Evolutionary conservation across 2,888 invertebrate genomes (phyloP).

Genomic region (Amphipoea oculea): DNA sequence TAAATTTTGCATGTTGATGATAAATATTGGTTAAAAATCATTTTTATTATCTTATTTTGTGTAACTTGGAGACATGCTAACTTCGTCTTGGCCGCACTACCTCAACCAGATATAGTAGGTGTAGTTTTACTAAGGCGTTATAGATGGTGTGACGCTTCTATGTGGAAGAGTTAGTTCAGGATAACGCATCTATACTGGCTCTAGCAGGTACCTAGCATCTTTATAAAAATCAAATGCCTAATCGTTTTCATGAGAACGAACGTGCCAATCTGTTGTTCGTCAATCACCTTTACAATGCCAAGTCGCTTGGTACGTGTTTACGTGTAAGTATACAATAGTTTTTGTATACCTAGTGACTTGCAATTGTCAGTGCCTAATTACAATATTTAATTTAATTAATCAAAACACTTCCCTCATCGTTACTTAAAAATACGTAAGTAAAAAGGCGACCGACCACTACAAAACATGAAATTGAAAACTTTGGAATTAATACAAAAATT

Average conservation of each 20-base stretch:
- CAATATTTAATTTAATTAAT: slow-evolving; percentile 8
- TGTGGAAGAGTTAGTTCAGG: no score
- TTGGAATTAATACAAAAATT: not conserved
- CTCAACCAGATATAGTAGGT: no score
- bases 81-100: no score
- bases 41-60: no score
- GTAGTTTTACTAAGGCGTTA: no score
- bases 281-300: slow-evolving; percentile 1
- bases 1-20: no score
- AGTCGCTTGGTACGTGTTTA: slow-evolving; percentile 2
- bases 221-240: not conserved
- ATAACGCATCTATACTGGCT: not conserved
- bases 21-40: no score
- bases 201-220: not conserved
- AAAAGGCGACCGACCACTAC: no score
- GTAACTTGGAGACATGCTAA: no score
- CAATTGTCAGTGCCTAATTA: slow-evolving; percentile 10
- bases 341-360: not conserved
- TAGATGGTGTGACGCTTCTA: no score
- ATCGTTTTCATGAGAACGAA: not conserved
- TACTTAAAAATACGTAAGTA: not conserved
- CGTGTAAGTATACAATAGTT: not conserved
- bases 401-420: not conserved
- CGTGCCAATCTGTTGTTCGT: not conserved
- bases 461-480: not conserved